Percentiles rank a stretch among this genome's conserved stretches.
phyloP scores from a whole-genome alignment of 2,888 invertebrate genomes.

The Drosophila subsilvestris region DNA sequence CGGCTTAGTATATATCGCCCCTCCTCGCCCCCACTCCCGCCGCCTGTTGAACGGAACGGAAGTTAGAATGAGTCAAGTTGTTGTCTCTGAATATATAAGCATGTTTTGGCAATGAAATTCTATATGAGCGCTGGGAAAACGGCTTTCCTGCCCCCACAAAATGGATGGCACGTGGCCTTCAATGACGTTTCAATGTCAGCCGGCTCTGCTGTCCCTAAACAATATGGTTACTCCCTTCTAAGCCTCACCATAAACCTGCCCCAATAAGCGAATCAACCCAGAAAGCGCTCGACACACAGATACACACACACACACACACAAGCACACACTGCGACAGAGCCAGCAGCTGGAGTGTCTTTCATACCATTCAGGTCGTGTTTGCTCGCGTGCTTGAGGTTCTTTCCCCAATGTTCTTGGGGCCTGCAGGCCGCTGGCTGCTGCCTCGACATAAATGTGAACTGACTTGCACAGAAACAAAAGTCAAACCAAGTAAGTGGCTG shows the following conservation, averaged over 20 bases:
- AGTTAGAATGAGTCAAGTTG: constrained; percentile 49
- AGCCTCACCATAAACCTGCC: constrained; percentile 53
- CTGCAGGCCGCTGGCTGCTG: not conserved
- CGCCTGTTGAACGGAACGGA: constrained; percentile 52
- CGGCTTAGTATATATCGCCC: constrained; percentile 8
- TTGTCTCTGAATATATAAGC: constrained; percentile 41
- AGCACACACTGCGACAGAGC: not conserved
- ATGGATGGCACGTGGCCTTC: constrained; percentile 61
- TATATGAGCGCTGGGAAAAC: constrained; percentile 34
- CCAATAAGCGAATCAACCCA: constrained; percentile 38
- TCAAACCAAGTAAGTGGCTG: constrained; percentile 29
- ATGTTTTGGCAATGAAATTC: constrained; percentile 61
- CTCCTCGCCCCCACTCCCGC: not conserved
- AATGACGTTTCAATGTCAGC: constrained; percentile 78
- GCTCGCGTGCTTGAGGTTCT: constrained; percentile 29
- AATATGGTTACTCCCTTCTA: constrained; percentile 31
- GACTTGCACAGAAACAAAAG: constrained; percentile 55
- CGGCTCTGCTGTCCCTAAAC: constrained; percentile 8
- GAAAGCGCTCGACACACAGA: not conserved
- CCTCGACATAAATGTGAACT: constrained; percentile 43
- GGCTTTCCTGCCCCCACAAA: constrained; percentile 24
- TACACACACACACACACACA: not conserved
- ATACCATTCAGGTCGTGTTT: constrained; percentile 27
- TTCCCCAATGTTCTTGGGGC: constrained; percentile 18
- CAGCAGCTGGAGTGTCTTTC: constrained; percentile 1